phyloP scores from a whole-genome alignment of 2,797 vertebrate genomes.

The Gadopsis bispinosus region DNA sequence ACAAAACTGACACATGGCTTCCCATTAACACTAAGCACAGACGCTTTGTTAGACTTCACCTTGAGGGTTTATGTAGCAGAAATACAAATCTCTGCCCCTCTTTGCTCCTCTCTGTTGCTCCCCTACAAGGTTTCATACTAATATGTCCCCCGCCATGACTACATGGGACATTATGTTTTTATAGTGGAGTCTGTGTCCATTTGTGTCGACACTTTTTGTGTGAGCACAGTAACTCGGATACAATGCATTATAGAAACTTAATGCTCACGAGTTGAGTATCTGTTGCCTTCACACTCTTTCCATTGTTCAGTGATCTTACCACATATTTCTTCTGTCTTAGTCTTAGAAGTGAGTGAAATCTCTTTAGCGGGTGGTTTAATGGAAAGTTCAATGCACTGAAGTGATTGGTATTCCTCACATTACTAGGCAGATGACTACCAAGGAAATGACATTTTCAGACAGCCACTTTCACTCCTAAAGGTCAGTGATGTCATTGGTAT shows the following conservation, averaged over 20 bases:
- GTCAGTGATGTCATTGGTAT: conserved; percentile 29
- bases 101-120: conserved; percentile 5
- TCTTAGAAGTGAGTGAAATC: neutral
- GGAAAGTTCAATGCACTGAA: neutral
- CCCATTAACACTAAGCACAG: neutral
- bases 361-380: neutral
- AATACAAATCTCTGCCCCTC: neutral
- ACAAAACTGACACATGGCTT: conserved; percentile 27
- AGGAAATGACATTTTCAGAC: conserved; percentile 36
- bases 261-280: neutral
- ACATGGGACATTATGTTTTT: neutral
- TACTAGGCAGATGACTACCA: neutral
- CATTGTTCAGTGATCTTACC: conserved; percentile 2
- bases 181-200: neutral
- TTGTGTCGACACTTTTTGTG: neutral
- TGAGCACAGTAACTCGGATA: neutral
- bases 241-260: too few species aligned
- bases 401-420: conserved; percentile 5
- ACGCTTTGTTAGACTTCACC: conserved; percentile 36
- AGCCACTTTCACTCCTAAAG: conserved; percentile 34
- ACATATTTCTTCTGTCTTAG: neutral
- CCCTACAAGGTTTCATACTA: neutral
- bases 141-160: conserved; percentile 1
- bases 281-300: neutral
- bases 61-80: conserved; percentile 45